Evolutionary conservation across 2,888 invertebrate genomes (phyloP).

Genomic region (Lydus trimaculatus): DNA sequence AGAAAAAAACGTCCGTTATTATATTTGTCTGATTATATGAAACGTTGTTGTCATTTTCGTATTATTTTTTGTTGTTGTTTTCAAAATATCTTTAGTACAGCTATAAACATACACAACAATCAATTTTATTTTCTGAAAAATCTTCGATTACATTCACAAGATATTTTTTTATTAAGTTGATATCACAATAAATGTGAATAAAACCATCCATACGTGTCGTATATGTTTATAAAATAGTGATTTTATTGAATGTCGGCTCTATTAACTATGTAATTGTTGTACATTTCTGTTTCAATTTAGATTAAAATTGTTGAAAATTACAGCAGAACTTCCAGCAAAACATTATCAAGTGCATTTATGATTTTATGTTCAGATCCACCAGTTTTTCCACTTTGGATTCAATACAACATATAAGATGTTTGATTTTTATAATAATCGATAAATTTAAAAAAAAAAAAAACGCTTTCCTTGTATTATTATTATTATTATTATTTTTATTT

Average conservation of each 20-base stretch:
- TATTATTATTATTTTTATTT: constrained; percentile 34
- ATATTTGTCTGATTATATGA: constrained; percentile 36
- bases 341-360: background rate
- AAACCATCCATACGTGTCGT: background rate
- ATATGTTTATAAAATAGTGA: constrained; percentile 3
- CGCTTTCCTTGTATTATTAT: background rate
- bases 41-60: constrained; percentile 37
- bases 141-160: background rate
- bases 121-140: background rate
- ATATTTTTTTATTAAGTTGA: background rate
- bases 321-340: background rate
- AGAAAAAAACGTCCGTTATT: constrained; percentile 32
- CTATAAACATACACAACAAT: background rate
- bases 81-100: background rate
- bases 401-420: background rate
- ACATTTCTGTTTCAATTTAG: constrained; percentile 8
- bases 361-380: background rate
- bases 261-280: constrained; percentile 9
- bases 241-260: constrained; percentile 4
- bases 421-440: background rate
- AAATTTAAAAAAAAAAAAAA: no score
- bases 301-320: constrained; percentile 7
- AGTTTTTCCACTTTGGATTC: background rate
- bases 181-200: background rate
- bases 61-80: background rate